These are phyloP conservation scores for Lasioglossum morio DNA, from an alignment of 2,888 invertebrate genomes.

Conservation along the genomic window DNA sequence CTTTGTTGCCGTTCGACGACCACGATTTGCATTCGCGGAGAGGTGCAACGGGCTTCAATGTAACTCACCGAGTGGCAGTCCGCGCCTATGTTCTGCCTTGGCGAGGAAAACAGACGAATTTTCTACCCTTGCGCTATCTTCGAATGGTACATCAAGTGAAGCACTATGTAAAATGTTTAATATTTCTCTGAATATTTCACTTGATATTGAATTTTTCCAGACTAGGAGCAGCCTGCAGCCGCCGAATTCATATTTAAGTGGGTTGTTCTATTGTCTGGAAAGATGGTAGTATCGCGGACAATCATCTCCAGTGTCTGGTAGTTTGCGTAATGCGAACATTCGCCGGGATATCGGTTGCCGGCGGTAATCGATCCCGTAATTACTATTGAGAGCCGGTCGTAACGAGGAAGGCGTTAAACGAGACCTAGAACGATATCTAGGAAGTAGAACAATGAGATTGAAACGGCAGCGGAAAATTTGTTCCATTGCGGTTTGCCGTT, in stretches of 20 bases:
- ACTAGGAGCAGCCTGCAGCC: too few species aligned
- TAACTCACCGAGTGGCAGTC: not conserved
- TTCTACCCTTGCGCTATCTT: not conserved
- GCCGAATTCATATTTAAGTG: too few species aligned
- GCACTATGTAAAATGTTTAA: too few species aligned
- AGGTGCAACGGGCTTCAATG: conserved; percentile 2
- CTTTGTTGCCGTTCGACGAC: conserved; percentile 26
- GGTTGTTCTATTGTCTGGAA: not conserved
- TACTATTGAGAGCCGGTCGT: conserved; percentile 13
- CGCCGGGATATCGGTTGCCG: not conserved
- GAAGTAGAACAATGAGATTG: conserved; percentile 32
- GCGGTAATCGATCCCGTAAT: conserved; percentile 12
- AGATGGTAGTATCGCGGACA: not conserved
- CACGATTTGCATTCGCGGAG: conserved; percentile 27
- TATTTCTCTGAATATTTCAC: too few species aligned
- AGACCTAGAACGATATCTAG: not conserved
- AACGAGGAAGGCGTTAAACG: conserved; percentile 24
- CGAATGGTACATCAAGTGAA: too few species aligned
- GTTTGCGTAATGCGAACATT: not conserved
- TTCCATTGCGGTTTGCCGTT: conserved; percentile 48
- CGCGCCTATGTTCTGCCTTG: not conserved
- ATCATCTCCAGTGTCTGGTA: not conserved
- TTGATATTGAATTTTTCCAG: too few species aligned
- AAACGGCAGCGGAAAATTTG: conserved; percentile 48
- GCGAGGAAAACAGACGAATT: not conserved